Evolutionary conservation across 2,113 vertebrate genomes (phyloP), one percentile per base, ranked within the genome.

Genomic region (Semicossyphus pulcher): DNA sequence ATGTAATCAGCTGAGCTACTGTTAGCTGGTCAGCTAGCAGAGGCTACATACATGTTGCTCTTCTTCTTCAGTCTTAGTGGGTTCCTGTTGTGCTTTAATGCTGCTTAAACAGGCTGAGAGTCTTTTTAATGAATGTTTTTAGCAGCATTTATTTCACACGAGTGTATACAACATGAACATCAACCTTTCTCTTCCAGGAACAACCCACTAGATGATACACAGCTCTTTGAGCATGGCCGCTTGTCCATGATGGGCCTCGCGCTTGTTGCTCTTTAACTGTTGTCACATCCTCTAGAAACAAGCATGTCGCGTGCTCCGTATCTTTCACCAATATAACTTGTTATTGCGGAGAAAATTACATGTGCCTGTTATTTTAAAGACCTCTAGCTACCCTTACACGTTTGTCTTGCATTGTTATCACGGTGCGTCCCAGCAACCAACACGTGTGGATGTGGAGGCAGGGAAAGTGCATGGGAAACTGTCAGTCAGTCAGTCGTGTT

Each of bases 251-350:
- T 45, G 76, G 89, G 89, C 89, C 89, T 91, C 72, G 86, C 85
- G 86, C 85, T 90, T 92, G 84, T 90, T 90, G 85, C 86, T 87
- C 36, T 49, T 48, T 37, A 67, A 53, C 53, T 60, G 47, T 45
- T 21, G 16, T n/a, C 48, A 36, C 12, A 18, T 3, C 11, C 23
- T 6, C 18, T 29, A 14, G 1, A 48, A 47, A 37, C 7, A 10
- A 12, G 4, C 12, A 5, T 48, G 7, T 10, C 14, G 25, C 29
- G 21, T 9, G 4, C 10, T 28, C 0, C 6, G 7, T 23, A 6
- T 15, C 5, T 18, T n/a, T 23, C 10, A 34, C 2, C 5, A 15
- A 1, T 0, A 7, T 31, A 9, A 3, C 7, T 28, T 32, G 6
- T 21, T 8, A 7, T 32, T 7, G n/a, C 36, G 4, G 4, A 3